Evolutionary conservation across 1,140 invertebrate genomes (phyloP).

Genomic region (Rhynchophorus ferrugineus): DNA sequence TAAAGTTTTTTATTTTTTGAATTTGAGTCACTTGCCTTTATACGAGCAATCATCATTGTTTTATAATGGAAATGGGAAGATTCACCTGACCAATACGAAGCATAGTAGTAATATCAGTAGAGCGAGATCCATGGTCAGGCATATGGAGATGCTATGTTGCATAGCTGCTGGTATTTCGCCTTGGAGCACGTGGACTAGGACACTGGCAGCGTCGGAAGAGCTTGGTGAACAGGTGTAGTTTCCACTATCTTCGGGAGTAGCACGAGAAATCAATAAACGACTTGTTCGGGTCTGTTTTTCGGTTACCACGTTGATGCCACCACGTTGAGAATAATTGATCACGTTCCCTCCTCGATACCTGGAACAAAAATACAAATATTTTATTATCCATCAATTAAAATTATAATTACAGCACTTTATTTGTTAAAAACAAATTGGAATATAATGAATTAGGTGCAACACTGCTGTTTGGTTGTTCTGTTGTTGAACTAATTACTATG

Average conservation of each 20-base stretch:
- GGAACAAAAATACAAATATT: not conserved
- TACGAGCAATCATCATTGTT: too few species aligned
- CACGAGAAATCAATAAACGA: slow-evolving; percentile 71
- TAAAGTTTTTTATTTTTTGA: too few species aligned
- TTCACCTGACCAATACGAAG: slow-evolving; percentile 26
- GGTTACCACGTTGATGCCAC: slow-evolving; percentile 78
- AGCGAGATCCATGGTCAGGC: slow-evolving; percentile 25
- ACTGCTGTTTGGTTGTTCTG: too few species aligned
- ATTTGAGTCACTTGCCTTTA: too few species aligned
- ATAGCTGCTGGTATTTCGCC: slow-evolving; percentile 68
- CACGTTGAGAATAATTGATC: slow-evolving; percentile 79
- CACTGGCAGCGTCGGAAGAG: slow-evolving; percentile 53
- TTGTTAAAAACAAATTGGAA: not conserved
- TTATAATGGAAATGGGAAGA: too few species aligned
- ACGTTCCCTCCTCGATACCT: slow-evolving; percentile 72
- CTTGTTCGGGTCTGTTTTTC: slow-evolving; percentile 79
- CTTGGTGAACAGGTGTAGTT: slow-evolving; percentile 74
- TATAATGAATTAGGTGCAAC: not conserved
- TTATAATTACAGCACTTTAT: not conserved
- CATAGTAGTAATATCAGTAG: slow-evolving; percentile 23
- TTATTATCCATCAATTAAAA: not conserved
- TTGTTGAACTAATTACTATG: too few species aligned
- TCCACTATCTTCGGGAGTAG: slow-evolving; percentile 68
- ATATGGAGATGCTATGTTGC: slow-evolving; percentile 48
- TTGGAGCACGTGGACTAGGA: slow-evolving; percentile 57